A percentile compares a stretch with the other conserved stretches of the same genome.
Conservation (phyloP, 2,797 vertebrate species). For the Babyrousa celebensis region DNA sequence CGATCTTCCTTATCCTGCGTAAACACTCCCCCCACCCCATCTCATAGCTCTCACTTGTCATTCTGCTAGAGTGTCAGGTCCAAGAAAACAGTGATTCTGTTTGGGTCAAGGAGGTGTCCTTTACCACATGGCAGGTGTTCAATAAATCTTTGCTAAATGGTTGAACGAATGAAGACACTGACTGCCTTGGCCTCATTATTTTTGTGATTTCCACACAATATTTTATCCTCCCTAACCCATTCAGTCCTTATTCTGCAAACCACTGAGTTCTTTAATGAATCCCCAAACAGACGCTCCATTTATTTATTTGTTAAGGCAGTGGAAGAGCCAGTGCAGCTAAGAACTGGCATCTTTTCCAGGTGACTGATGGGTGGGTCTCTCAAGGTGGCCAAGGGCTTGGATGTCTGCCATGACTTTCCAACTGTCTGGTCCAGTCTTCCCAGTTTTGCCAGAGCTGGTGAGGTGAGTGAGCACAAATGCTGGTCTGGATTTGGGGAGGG, state of each 20-base stretch:
- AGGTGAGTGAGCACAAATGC: neutral
- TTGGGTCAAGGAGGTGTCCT: neutral
- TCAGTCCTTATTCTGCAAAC: conserved; percentile 58
- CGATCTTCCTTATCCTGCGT: neutral
- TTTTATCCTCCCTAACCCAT: neutral
- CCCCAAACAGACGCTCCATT: neutral
- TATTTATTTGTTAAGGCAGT: neutral
- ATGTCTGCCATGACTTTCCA: neutral
- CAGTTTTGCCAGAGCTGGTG: neutral
- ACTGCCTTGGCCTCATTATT: neutral
- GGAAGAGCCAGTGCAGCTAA: neutral
- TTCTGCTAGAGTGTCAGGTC: neutral
- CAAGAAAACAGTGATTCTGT: neutral
- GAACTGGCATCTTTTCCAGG: neutral
- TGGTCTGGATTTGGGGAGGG: neutral
- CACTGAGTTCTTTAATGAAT: neutral
- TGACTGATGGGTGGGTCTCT: neutral
- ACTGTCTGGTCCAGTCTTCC: neutral
- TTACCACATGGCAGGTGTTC: neutral
- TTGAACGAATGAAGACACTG: neutral
- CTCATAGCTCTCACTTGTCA: neutral
- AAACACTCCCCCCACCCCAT: neutral
- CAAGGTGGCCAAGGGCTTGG: neutral
- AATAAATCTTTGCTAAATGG: neutral
- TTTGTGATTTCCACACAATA: conserved; percentile 13